Percentiles rank a stretch among this genome's conserved stretches.
Conservation (phyloP, 2,113 vertebrate species). For the Arizona elegans region DNA sequence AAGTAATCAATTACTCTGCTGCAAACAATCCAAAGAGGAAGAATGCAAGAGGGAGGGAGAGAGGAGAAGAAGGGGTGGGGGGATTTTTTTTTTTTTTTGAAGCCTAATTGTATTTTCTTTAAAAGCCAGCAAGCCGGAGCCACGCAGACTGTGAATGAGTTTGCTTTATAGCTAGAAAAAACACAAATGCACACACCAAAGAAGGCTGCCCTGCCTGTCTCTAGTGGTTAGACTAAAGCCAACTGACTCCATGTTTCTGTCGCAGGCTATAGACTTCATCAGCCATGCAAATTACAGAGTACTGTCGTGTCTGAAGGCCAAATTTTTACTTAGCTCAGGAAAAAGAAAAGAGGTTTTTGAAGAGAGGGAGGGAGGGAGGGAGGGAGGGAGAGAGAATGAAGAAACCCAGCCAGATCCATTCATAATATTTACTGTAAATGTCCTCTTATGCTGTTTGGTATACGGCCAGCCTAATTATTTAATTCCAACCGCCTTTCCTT, state of each 20-base stretch:
- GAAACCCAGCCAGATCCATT: conserved; percentile 73
- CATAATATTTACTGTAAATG: conserved; percentile 80
- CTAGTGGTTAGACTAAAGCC: conserved; percentile 64
- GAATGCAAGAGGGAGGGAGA: neutral
- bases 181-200: conserved; percentile 58
- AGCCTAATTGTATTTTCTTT: conserved; percentile 32
- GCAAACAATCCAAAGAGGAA: conserved; percentile 17
- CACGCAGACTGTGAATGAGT: conserved; percentile 1
- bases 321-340: conserved; percentile 64
- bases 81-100: neutral
- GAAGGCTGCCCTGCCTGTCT: conserved; percentile 69
- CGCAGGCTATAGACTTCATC: conserved; percentile 68
- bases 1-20: conserved; percentile 58
- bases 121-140: conserved; percentile 41
- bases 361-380: conserved; percentile 75
- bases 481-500: conserved; percentile 41
- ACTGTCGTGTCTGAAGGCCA: conserved; percentile 64
- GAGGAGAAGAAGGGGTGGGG: neutral
- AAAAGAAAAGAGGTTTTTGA: conserved; percentile 65
- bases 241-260: conserved; percentile 70
- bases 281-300: conserved; percentile 82
- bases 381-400: conserved; percentile 70
- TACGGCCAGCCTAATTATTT: conserved; percentile 62
- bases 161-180: conserved; percentile 28
- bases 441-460: conserved; percentile 67